Evolutionary conservation across 2,113 vertebrate species (phyloP).

Genomic region (Aviceda subcristata): DNA sequence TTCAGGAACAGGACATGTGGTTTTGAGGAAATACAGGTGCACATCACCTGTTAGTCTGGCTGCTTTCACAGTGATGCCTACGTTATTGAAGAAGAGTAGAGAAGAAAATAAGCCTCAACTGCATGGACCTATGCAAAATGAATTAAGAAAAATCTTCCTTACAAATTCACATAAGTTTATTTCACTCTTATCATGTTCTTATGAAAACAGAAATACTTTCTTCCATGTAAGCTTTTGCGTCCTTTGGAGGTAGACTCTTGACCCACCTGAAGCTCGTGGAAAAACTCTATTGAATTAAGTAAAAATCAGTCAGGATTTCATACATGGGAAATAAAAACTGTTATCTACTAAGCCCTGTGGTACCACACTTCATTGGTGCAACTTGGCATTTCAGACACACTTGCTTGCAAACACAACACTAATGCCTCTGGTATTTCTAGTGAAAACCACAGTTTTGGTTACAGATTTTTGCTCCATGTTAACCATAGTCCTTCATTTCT

Average conservation of each 20-base stretch:
- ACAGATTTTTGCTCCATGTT: neutral
- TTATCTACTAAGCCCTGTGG: neutral
- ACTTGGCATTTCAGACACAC: neutral
- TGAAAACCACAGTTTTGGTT: neutral
- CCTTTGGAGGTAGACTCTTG: neutral
- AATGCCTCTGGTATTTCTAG: neutral
- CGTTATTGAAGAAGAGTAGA: neutral
- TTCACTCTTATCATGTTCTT: neutral
- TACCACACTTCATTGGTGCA: neutral
- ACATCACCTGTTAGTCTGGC: neutral
- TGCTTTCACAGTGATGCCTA: neutral
- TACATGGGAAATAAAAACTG: neutral
- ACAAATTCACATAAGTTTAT: neutral
- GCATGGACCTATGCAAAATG: neutral
- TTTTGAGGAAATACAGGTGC: neutral
- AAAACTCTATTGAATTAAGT: neutral
- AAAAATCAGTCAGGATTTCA: neutral
- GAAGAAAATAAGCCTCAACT: neutral
- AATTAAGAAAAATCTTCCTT: neutral
- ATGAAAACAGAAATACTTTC: neutral
- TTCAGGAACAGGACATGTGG: neutral
- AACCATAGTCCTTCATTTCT: neutral
- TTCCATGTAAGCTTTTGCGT: neutral
- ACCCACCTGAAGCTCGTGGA: neutral
- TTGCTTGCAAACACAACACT: neutral